Evolutionary conservation across 2,113 vertebrate species (phyloP).

Genomic region (Clarias gariepinus): DNA sequence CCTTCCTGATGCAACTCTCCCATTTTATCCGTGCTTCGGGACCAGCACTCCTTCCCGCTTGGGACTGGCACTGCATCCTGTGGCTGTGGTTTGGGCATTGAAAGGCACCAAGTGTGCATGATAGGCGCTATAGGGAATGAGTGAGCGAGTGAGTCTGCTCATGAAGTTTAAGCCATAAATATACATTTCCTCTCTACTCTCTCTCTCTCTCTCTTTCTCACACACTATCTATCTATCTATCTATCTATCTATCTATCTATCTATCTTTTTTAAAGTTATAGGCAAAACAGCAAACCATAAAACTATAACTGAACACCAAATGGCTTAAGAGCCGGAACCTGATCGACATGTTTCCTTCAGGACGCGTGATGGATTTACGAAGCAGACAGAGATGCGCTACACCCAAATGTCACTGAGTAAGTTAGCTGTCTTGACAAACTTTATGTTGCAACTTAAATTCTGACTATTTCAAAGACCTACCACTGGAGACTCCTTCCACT

Average conservation of each 20-base stretch:
- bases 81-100: no score
- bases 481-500: not conserved
- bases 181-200: not conserved
- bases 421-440: not conserved
- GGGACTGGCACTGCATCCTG: no score
- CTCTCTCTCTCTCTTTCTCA: no score
- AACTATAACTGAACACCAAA: not conserved
- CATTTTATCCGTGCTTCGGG: no score
- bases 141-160: no score
- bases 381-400: not conserved
- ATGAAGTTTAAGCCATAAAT: not conserved
- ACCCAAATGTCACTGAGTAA: not conserved
- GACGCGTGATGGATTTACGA: not conserved
- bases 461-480: not conserved
- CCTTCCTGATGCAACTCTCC: no score
- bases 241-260: slow-evolving; percentile 2
- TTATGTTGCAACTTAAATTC: not conserved
- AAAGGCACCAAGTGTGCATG: no score
- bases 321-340: not conserved
- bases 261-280: no score
- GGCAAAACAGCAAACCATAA: not conserved
- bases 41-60: no score
- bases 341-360: not conserved
- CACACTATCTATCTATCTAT: not conserved
- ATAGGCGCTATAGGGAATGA: no score